These are phyloP conservation scores for Falco berigora DNA, from an alignment of 2,797 vertebrate species.

Conservation along the genomic window DNA sequence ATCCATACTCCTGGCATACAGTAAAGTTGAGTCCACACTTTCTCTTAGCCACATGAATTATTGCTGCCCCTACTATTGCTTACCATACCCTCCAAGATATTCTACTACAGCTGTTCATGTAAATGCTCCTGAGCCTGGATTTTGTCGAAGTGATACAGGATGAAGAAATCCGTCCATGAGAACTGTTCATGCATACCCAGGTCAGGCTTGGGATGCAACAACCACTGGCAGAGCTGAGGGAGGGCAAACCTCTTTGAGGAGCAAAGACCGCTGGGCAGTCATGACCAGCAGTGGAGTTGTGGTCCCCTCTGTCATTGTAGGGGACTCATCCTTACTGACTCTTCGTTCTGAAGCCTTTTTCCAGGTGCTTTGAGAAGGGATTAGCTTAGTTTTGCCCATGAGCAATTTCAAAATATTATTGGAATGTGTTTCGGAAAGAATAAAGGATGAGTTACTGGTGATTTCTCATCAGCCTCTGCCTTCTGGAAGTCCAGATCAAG, in stretches of 20 bases:
- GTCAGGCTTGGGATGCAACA: not conserved
- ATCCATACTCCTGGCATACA: not conserved
- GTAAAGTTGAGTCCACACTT: not conserved
- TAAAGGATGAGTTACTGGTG: not conserved
- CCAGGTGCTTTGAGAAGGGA: not conserved
- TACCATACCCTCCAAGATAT: not conserved
- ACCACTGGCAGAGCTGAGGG: accelerated
- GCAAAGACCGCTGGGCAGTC: not conserved
- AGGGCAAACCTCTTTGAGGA: not conserved
- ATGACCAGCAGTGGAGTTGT: not conserved
- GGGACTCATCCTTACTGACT: not conserved
- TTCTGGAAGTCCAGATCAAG: not conserved
- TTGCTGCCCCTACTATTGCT: not conserved
- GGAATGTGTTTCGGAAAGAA: not conserved
- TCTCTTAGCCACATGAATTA: not conserved
- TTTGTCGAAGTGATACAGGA: not conserved
- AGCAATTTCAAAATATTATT: not conserved
- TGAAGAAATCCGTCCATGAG: not conserved
- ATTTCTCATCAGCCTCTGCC: not conserved
- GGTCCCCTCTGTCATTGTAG: not conserved
- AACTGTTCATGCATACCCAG: not conserved
- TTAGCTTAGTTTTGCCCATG: not conserved
- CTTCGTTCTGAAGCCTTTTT: not conserved
- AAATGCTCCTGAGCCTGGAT: not conserved
- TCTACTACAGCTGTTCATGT: not conserved